Conservation (phyloP, 2,797 vertebrate genomes). For the Sibirionetta formosa region DNA sequence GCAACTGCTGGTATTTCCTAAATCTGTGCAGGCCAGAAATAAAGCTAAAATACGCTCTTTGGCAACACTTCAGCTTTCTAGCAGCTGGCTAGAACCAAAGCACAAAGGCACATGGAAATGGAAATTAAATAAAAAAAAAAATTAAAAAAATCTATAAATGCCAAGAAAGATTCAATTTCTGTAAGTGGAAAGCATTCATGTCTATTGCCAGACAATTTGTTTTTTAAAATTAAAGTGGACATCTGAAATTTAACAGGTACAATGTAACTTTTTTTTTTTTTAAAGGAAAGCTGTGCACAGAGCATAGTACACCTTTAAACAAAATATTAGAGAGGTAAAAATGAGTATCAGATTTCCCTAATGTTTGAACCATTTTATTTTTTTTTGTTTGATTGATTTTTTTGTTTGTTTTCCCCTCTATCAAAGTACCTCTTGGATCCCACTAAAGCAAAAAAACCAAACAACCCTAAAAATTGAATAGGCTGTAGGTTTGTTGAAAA, state of each 20-base stretch:
- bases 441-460: not conserved
- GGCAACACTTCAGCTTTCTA: conserved; percentile 40
- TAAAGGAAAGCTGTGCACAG: not conserved
- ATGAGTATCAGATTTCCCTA: not conserved
- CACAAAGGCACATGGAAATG: conserved; percentile 26
- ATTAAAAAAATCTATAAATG: not conserved
- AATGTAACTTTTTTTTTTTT: not conserved
- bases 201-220: not conserved
- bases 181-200: not conserved
- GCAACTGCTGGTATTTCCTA: conserved; percentile 43
- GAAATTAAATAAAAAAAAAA: not conserved
- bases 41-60: conserved; percentile 35
- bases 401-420: not conserved
- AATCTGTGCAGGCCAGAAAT: not conserved
- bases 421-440: not conserved
- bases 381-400: not conserved
- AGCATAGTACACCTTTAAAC: not conserved
- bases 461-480: not conserved
- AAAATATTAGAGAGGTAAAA: not conserved
- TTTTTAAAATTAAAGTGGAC: not conserved
- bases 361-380: not conserved
- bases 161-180: fast-evolving
- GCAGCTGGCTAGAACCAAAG: conserved; percentile 25
- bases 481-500: not conserved
- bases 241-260: not conserved